These are phyloP conservation scores for Ectemnius continuus DNA, from an alignment of 2,888 invertebrate species.

Conservation along the genomic window DNA sequence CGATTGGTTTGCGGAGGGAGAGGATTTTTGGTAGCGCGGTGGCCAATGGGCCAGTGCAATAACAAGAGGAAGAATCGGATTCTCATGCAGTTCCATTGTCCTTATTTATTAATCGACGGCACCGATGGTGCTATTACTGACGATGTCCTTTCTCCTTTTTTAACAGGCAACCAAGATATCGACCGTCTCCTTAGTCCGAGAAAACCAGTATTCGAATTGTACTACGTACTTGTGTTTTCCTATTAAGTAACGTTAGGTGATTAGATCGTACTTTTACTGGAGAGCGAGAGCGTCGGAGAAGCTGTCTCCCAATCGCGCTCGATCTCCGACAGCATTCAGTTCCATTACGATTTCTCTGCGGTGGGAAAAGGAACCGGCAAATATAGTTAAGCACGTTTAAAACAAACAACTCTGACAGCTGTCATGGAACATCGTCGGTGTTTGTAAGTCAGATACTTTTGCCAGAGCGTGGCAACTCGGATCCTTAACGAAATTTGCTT, in stretches of 20 bases:
- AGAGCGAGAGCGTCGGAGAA: not conserved
- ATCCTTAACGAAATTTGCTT: too few species aligned
- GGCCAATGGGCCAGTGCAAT: constrained; percentile 69
- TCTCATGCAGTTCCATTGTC: constrained; percentile 5
- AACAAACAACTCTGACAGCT: not conserved
- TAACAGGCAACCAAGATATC: constrained; percentile 16
- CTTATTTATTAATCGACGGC: constrained; percentile 48
- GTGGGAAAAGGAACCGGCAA: too few species aligned
- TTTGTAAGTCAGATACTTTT: not conserved
- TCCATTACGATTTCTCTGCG: not conserved
- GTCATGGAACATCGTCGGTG: not conserved
- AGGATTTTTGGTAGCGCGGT: constrained; percentile 53
- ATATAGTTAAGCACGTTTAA: too few species aligned
- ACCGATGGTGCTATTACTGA: not conserved
- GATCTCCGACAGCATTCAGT: not conserved
- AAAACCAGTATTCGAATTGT: constrained; percentile 61
- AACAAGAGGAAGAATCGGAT: constrained; percentile 19
- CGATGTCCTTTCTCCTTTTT: not conserved
- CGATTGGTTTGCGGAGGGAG: not conserved
- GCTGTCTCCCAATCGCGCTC: not conserved
- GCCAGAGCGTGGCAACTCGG: not conserved
- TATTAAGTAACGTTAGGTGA: constrained; percentile 55
- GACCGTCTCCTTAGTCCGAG: constrained; percentile 20
- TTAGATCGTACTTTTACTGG: constrained; percentile 4
- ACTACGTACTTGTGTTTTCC: constrained; percentile 56